Evolutionary conservation across 2,888 invertebrate genomes (phyloP).

Genomic region (Drosophila paramelanica): DNA sequence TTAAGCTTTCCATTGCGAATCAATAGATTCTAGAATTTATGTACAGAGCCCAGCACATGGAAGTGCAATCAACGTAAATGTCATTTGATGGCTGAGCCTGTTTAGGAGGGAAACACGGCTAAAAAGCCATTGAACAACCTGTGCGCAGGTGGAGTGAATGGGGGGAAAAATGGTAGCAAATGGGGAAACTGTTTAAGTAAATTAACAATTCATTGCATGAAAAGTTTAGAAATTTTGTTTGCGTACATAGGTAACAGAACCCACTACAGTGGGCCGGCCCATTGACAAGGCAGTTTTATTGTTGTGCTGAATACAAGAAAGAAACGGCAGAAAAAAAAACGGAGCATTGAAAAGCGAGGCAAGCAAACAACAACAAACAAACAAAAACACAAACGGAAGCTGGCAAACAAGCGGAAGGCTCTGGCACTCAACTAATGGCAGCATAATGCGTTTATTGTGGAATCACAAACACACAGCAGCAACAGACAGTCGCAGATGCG

Average conservation of each 20-base stretch:
- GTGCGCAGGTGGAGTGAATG: slow-evolving; percentile 24
- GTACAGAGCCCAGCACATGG: slow-evolving; percentile 20
- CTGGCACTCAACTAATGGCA: slow-evolving; percentile 81
- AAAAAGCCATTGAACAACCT: slow-evolving; percentile 30
- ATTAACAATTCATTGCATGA: slow-evolving; percentile 76
- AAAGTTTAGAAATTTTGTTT: slow-evolving; percentile 57
- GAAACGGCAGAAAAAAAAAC: slow-evolving; percentile 19
- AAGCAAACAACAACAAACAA: slow-evolving; percentile 54
- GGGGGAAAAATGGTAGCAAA: slow-evolving; percentile 12
- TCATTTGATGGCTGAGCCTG: slow-evolving; percentile 49
- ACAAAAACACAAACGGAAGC: slow-evolving; percentile 68
- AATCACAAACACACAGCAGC: slow-evolving; percentile 52
- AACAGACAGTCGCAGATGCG: slow-evolving; percentile 46
- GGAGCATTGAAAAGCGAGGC: slow-evolving; percentile 40
- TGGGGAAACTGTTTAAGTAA: slow-evolving; percentile 66
- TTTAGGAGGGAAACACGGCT: slow-evolving; percentile 51
- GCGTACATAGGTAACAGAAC: slow-evolving; percentile 18
- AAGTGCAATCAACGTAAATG: slow-evolving; percentile 68
- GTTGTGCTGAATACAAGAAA: slow-evolving; percentile 36
- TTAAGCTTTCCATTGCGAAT: slow-evolving; percentile 10
- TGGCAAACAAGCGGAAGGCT: slow-evolving; percentile 79
- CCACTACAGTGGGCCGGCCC: slow-evolving; percentile 26
- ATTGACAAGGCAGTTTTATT: slow-evolving; percentile 63
- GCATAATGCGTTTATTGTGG: slow-evolving; percentile 80
- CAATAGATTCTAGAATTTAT: slow-evolving; percentile 15